A percentile compares a stretch with the other conserved stretches of the same genome.
These are phyloP conservation scores for Lepetodrilus schrolli DNA, from an alignment of 2,888 invertebrate species.

Conservation along the genomic window DNA sequence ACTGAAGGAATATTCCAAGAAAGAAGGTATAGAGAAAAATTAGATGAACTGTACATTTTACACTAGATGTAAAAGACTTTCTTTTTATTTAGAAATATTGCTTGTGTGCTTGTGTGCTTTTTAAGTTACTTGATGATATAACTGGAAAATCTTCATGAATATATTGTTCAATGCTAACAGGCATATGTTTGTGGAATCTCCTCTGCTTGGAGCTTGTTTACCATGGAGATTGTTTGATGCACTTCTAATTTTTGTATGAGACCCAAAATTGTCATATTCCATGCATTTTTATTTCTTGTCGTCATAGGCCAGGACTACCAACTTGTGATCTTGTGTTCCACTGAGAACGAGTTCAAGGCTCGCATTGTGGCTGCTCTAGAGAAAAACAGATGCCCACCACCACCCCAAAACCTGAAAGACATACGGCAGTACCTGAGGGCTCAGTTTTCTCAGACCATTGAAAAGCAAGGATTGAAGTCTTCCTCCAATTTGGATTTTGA, in stretches of 20 bases:
- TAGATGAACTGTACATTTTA: no score
- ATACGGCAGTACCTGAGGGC: slow-evolving; percentile 44
- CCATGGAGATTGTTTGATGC: no score
- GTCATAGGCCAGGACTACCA: slow-evolving; percentile 39
- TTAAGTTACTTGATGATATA: no score
- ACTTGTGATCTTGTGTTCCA: slow-evolving; percentile 62
- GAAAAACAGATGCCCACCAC: slow-evolving; percentile 44
- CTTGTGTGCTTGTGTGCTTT: no score
- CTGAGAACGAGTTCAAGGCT: slow-evolving; percentile 62
- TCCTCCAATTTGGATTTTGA: slow-evolving; percentile 45
- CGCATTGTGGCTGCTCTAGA: slow-evolving; percentile 65
- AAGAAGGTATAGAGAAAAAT: slow-evolving; percentile 27
- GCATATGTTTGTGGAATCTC: no score
- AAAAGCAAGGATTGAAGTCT: slow-evolving; percentile 10
- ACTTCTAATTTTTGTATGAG: no score
- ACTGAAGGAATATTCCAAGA: slow-evolving; percentile 41
- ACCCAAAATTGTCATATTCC: no score
- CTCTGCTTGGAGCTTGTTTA: no score
- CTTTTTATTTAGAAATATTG: no score
- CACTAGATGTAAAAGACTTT: no score
- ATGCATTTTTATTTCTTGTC: neutral
- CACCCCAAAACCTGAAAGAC: slow-evolving; percentile 30
- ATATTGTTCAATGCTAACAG: no score
- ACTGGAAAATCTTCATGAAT: no score
- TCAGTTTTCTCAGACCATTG: slow-evolving; percentile 38